Conservation (phyloP, 2,113 vertebrate species). For the Hucho hucho region DNA sequence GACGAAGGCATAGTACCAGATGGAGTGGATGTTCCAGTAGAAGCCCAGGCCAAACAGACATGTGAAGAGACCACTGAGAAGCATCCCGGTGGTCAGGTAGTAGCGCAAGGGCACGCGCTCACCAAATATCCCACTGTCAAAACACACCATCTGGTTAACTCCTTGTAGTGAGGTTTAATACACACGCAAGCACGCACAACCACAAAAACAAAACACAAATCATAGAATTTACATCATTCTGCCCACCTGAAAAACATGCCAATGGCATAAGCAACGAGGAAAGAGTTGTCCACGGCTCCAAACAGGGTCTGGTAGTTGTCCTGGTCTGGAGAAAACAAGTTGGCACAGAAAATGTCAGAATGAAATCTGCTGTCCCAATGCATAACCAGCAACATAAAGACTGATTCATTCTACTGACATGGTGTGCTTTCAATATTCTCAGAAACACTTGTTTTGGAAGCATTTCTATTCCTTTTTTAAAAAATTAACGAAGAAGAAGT, state of each 20-base stretch:
- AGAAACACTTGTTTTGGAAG: background rate
- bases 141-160: background rate
- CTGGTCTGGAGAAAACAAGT: slow-evolving; percentile 71
- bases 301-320: slow-evolving; percentile 89
- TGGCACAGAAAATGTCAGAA: background rate
- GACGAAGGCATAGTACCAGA: slow-evolving; percentile 88
- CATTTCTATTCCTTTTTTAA: too few species aligned
- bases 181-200: background rate
- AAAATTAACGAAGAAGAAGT: background rate
- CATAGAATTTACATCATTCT: background rate
- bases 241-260: slow-evolving; percentile 97
- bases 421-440: background rate
- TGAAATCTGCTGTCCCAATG: background rate
- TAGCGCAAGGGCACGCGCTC: slow-evolving; percentile 94
- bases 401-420: too few species aligned
- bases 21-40: slow-evolving; percentile 89
- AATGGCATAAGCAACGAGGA: slow-evolving; percentile 92
- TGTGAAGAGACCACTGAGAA: slow-evolving; percentile 89
- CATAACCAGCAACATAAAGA: too few species aligned
- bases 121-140: slow-evolving; percentile 78
- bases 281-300: slow-evolving; percentile 89
- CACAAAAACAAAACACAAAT: background rate
- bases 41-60: slow-evolving; percentile 87
- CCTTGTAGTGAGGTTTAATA: background rate
- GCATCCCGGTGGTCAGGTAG: slow-evolving; percentile 89